phyloP scores from a whole-genome alignment of 1,140 invertebrate genomes.

The Platyura marginata region DNA sequence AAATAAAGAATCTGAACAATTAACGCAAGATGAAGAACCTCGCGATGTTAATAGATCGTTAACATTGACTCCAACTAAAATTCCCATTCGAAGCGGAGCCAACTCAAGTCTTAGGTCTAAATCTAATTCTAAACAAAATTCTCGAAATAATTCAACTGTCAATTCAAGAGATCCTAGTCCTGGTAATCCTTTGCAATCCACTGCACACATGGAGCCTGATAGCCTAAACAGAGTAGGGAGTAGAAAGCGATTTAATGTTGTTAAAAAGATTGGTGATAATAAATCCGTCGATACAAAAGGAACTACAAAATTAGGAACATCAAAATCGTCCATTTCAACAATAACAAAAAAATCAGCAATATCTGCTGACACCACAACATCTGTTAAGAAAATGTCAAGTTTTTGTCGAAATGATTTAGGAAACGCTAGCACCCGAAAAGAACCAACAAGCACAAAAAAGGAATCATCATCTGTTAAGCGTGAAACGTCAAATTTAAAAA shows the following conservation, averaged over 20 bases:
- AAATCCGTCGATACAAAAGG: too few species aligned
- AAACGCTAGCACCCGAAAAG: background rate
- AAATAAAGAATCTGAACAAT: slow-evolving; percentile 16
- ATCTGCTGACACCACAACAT: slow-evolving; percentile 4
- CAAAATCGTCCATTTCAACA: slow-evolving; percentile 12
- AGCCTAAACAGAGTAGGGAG: background rate
- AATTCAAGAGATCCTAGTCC: slow-evolving; percentile 1
- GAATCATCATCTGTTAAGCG: background rate
- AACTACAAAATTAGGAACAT: slow-evolving; percentile 12
- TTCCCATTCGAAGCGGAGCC: background rate
- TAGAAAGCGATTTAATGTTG: background rate
- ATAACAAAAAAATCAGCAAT: slow-evolving; percentile 11
- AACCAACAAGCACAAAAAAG: slow-evolving; percentile 5
- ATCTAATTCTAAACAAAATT: slow-evolving; percentile 6
- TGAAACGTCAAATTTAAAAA: slow-evolving; percentile 1
- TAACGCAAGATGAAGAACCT: slow-evolving; percentile 11
- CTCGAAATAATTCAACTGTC: background rate
- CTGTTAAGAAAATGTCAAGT: too few species aligned
- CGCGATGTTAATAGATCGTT: slow-evolving; percentile 6
- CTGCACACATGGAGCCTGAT: background rate
- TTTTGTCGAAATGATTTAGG: background rate
- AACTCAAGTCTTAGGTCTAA: background rate
- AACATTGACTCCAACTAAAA: slow-evolving; percentile 16
- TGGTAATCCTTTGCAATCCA: background rate
- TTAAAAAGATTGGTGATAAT: too few species aligned